Percentiles rank a stretch among this genome's conserved stretches.
These are phyloP conservation scores for Onychomys torridus DNA, from an alignment of 2,797 vertebrate genomes.

Conservation along the genomic window DNA sequence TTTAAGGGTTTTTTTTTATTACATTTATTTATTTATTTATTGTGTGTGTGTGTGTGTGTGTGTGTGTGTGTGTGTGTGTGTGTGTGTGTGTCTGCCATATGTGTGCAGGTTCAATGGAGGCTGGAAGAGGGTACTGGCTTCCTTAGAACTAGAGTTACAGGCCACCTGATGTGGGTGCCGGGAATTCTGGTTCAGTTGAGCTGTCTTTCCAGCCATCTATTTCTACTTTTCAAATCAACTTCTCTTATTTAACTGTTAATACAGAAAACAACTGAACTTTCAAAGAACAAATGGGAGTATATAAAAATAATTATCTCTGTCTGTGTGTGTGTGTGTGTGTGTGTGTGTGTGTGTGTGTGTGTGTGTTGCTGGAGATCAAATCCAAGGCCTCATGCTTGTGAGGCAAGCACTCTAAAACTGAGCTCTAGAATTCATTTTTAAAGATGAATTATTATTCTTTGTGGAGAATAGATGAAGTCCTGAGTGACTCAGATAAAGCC, in stretches of 20 bases:
- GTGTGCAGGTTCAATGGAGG: neutral
- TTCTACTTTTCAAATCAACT: neutral
- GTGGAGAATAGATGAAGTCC: neutral
- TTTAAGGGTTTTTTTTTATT: neutral
- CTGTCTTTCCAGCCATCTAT: neutral
- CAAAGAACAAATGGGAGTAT: neutral
- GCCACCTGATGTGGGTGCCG: neutral
- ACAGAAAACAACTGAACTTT: constrained; percentile 37
- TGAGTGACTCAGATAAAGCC: neutral
- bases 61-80: neutral
- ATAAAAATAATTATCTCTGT: neutral
- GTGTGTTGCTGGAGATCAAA: neutral
- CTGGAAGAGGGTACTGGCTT: neutral
- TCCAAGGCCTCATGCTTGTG: neutral
- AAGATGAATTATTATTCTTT: neutral
- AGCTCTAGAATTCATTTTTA: neutral
- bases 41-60: neutral
- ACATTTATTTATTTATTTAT: neutral
- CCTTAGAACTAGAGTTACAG: neutral
- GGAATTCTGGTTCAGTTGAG: neutral
- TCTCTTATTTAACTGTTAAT: neutral
- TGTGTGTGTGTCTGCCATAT: neutral
- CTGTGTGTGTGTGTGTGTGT: neutral
- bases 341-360: neutral
- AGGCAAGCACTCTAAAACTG: neutral